Conservation (phyloP, 2,113 vertebrate genomes). For the Bubalus kerabau region DNA sequence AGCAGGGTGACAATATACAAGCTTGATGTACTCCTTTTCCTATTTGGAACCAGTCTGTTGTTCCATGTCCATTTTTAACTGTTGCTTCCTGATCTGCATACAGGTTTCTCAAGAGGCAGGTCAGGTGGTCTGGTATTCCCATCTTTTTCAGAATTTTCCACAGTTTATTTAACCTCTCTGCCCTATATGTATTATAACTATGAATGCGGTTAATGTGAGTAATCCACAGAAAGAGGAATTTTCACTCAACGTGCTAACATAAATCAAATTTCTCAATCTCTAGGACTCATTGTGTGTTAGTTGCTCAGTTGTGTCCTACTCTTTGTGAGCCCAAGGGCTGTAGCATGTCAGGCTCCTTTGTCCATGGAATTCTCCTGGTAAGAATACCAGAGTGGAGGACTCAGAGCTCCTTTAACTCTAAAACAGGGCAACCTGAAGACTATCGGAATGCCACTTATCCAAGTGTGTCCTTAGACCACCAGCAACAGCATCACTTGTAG, state of each 20-base stretch:
- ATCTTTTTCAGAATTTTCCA: too few relatives aligned
- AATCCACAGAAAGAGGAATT: background rate
- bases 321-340: accelerated
- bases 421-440: background rate
- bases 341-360: background rate
- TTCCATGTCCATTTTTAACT: too few relatives aligned
- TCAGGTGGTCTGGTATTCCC: background rate
- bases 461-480: background rate
- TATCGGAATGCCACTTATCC: background rate
- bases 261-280: background rate
- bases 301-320: accelerated
- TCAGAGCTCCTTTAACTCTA: background rate
- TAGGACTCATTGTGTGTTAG: background rate
- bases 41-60: too few relatives aligned
- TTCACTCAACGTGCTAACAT: background rate
- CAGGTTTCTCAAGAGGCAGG: too few relatives aligned
- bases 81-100: too few relatives aligned
- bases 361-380: background rate
- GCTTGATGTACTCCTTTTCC: too few relatives aligned
- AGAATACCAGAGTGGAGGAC: background rate
- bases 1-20: too few relatives aligned
- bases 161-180: background rate
- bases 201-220: background rate
- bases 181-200: background rate
- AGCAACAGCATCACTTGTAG: background rate